Percentiles rank a stretch among this genome's conserved stretches.
Evolutionary conservation across 2,888 invertebrate species (phyloP).

Genomic region (Imbricaverruca yamaguchii): DNA sequence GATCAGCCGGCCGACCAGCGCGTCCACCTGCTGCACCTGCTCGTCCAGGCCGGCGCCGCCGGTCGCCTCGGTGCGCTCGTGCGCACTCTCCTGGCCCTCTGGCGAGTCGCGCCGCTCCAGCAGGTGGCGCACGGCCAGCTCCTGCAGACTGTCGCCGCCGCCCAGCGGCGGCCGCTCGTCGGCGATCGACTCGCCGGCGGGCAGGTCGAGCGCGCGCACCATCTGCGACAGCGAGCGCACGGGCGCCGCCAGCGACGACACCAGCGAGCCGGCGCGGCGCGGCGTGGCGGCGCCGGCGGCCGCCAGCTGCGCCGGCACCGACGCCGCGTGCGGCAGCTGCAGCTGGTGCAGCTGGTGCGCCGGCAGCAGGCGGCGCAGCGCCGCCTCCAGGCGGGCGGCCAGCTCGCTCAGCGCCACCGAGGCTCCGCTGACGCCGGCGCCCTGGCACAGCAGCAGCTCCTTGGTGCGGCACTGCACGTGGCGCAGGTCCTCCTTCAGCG

Average conservation of each 20-base stretch:
- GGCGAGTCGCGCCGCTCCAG: slow-evolving; percentile 11
- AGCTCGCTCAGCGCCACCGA: slow-evolving; percentile 58
- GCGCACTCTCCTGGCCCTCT: neutral
- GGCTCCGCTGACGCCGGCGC: slow-evolving; percentile 59
- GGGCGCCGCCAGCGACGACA: slow-evolving; percentile 26
- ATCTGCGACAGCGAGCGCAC: slow-evolving; percentile 1
- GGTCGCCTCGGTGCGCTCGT: neutral
- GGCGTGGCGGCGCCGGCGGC: slow-evolving; percentile 26
- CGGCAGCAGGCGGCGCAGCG: neutral
- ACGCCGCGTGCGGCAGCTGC: slow-evolving; percentile 17
- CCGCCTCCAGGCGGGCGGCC: slow-evolving; percentile 56
- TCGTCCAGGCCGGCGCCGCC: neutral
- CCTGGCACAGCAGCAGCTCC: slow-evolving; percentile 59
- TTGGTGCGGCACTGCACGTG: slow-evolving; percentile 56
- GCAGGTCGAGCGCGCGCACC: slow-evolving; percentile 14
- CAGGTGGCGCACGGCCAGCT: slow-evolving; percentile 11
- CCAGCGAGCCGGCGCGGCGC: slow-evolving; percentile 32
- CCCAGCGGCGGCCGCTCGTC: slow-evolving; percentile 3
- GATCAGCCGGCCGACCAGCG: neutral
- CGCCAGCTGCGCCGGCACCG: slow-evolving; percentile 25
- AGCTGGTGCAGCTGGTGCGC: neutral
- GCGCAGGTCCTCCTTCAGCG: slow-evolving; percentile 56
- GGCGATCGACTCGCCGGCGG: slow-evolving; percentile 1
- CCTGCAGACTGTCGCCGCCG: slow-evolving; percentile 18
- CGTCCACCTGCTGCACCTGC: slow-evolving; percentile 5